Evolutionary conservation across 1,140 invertebrate genomes (phyloP).

Genomic region (Drosophila gunungcola): DNA sequence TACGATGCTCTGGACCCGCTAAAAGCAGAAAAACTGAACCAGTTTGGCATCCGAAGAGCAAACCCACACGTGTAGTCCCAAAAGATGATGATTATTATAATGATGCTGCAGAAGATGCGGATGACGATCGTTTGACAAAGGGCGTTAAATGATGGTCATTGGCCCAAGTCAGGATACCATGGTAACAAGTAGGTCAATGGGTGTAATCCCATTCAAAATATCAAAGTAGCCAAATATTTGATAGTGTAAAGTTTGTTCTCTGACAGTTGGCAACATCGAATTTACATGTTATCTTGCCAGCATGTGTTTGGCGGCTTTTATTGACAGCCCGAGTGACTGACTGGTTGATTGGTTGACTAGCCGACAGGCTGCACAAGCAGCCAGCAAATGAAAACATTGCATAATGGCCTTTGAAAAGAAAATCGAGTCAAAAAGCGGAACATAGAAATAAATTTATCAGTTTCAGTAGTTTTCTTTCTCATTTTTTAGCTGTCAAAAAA

Average conservation of each 20-base stretch:
- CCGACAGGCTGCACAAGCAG: slow-evolving; percentile 44
- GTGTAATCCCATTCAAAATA: slow-evolving; percentile 45
- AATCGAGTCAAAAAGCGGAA: slow-evolving; percentile 12
- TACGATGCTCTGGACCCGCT: slow-evolving; percentile 36
- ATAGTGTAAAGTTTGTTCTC: slow-evolving; percentile 20
- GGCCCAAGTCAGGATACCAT: slow-evolving; percentile 41
- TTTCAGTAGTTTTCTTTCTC: background rate
- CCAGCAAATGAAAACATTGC: slow-evolving; percentile 33
- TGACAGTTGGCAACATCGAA: slow-evolving; percentile 72
- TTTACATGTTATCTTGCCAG: slow-evolving; percentile 72
- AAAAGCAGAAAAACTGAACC: slow-evolving; percentile 29
- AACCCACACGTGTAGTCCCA: slow-evolving; percentile 53
- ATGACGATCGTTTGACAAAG: slow-evolving; percentile 36
- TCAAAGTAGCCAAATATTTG: slow-evolving; percentile 55
- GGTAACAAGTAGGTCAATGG: slow-evolving; percentile 56
- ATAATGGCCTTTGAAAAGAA: slow-evolving; percentile 34
- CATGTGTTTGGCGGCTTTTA: slow-evolving; percentile 55
- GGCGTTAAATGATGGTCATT: slow-evolving; percentile 54
- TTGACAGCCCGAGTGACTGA: slow-evolving; percentile 61
- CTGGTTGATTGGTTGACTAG: slow-evolving; percentile 25
- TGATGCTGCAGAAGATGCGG: slow-evolving; percentile 28
- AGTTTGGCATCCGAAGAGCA: slow-evolving; percentile 44
- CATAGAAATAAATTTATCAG: slow-evolving; percentile 1
- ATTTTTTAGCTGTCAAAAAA: too few species aligned
- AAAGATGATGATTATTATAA: slow-evolving; percentile 25